Evolutionary conservation across 2,797 vertebrate genomes (phyloP).

Genomic region (Accipiter fasciatus): DNA sequence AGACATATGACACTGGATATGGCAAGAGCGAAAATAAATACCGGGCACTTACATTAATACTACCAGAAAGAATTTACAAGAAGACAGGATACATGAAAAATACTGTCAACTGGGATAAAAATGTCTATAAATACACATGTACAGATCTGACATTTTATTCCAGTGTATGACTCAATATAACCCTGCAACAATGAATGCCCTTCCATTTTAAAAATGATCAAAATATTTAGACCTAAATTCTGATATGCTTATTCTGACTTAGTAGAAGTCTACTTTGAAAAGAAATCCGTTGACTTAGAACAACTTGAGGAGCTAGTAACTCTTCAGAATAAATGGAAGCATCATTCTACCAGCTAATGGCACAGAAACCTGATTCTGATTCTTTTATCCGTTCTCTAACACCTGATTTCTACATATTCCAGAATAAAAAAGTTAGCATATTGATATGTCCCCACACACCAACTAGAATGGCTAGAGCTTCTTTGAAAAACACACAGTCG

Average conservation of each 20-base stretch:
- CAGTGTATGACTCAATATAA: neutral
- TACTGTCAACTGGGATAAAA: slow-evolving; percentile 29
- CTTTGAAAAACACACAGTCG: neutral
- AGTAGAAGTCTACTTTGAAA: neutral
- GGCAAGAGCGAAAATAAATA: slow-evolving; percentile 32
- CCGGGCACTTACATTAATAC: slow-evolving; percentile 9
- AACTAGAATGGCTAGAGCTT: neutral
- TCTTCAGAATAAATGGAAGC: neutral
- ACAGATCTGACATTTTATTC: slow-evolving; percentile 43
- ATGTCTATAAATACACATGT: neutral
- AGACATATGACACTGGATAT: neutral
- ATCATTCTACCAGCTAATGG: neutral
- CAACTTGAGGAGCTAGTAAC: neutral
- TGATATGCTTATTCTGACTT: neutral
- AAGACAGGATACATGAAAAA: slow-evolving; percentile 31
- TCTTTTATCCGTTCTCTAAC: neutral
- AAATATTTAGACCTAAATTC: neutral
- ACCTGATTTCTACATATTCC: neutral
- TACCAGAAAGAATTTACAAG: slow-evolving; percentile 43
- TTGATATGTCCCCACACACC: neutral
- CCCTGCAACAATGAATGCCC: neutral
- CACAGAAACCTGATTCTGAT: neutral
- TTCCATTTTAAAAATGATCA: slow-evolving; percentile 9
- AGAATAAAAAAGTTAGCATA: neutral
- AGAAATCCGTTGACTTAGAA: neutral